Evolutionary conservation across 2,888 invertebrate genomes (phyloP), one percentile per base, ranked within the genome.

Genomic region (Spialia ferax): DNA sequence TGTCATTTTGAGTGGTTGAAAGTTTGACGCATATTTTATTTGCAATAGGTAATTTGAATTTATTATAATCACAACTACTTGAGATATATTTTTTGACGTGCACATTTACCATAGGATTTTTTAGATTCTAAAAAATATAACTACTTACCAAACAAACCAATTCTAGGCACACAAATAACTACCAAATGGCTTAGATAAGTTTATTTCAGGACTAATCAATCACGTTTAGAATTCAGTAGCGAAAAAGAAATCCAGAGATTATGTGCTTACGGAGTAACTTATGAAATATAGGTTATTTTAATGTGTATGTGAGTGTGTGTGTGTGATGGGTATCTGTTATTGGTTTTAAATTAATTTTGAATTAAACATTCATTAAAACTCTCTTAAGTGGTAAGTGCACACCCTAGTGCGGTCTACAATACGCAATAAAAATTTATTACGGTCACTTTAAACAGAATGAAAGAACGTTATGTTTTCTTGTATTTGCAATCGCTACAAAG

Each of bases 391-490:
- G 82, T 84, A 85, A 88, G 84, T 86, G 80, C 76, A 75, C 73
- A 75, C 75, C 79, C 76, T 74, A 72, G 72, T 69, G 79, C 70
- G 77, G 73, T 75, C 73, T 64, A 75, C 74, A 79, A 80, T 78
- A 75, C 76, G 77, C 80, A 76, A 80, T 80, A 69, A 55, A 79
- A 88, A 91, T 91, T 91, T 93, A 92, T 91, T 88, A 89, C 86
- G 86, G 87, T 86, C 79, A 52, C 75, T 79, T 75, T 79, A 81
- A 77, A 13, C 13, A 32, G 35, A 81, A 79, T 71, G 77, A 80
- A 84, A 84, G 83, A 79, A 83, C 72, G 73, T 71, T 75, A 32
- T 71, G 67, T 69, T 78, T 78, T 85, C 83, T 87, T 88, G 82
- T 89, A 75, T 86, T 87, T 86, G 78, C 77, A 73, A 69, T 73